These are phyloP conservation scores for Lethenteron reissneri DNA, from an alignment of 2,113 vertebrate species.

Conservation along the genomic window DNA sequence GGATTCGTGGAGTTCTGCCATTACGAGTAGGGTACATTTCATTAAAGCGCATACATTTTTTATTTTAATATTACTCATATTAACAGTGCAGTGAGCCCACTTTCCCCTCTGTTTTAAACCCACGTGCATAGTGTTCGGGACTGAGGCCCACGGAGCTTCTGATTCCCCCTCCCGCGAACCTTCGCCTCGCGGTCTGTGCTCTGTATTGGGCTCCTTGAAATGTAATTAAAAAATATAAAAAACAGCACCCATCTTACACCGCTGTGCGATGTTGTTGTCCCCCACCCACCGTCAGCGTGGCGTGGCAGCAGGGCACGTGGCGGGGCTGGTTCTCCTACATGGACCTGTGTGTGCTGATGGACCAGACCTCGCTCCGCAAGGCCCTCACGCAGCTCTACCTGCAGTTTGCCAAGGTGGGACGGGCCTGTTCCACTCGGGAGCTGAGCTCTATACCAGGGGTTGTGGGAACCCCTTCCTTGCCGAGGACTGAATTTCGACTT, in stretches of 20 bases:
- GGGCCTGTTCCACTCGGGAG: neutral
- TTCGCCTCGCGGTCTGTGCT: no score
- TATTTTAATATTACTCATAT: no score
- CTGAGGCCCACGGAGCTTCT: neutral
- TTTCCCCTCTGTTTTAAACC: no score
- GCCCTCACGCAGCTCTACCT: constrained; percentile 49
- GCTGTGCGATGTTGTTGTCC: neutral
- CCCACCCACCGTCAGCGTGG: constrained; percentile 30
- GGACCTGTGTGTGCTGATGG: constrained; percentile 72
- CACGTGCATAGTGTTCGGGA: neutral
- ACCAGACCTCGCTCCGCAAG: constrained; percentile 55
- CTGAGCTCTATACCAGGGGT: no score
- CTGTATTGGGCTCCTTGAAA: no score
- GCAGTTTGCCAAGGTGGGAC: constrained; percentile 51
- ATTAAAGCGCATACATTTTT: no score
- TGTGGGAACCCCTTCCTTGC: no score
- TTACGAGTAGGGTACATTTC: no score
- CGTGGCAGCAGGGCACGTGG: constrained; percentile 53
- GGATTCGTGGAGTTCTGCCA: no score
- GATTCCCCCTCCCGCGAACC: neutral
- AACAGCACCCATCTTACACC: neutral
- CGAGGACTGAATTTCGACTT: no score
- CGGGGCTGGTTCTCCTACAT: constrained; percentile 96
- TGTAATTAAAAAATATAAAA: no score
- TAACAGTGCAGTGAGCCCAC: no score